Base-by-base conservation (phyloP, 2,888 invertebrate genomes). In the Epinotia ramella region DNA sequence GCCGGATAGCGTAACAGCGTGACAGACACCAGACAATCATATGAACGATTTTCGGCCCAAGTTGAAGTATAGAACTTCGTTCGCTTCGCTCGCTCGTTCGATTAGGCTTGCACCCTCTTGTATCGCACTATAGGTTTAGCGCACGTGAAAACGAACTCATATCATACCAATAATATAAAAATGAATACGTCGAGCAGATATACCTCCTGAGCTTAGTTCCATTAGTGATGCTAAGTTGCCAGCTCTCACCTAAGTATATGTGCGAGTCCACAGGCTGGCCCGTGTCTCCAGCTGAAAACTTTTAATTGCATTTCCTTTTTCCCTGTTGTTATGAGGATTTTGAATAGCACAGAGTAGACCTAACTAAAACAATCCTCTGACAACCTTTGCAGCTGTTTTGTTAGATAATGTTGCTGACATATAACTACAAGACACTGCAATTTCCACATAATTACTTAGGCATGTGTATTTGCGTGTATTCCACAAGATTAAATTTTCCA, bases 271-370 rank as follows among this genome's bases (percentile, higher is more conserved):
- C 57, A n/a, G 68, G 28, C 56, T 69, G 77, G 73, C 76, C 76
- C 69, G 72, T 57, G 64, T 67, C 49, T 79, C 64, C 40, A n/a
- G 5, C 53, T 72, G 57, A 81, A 71, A 84, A 83, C 78, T 84
- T 84, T 83, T 83, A 84, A 84, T 84, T 84, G 83, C 79, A 68
- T 77, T 81, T 81, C 77, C 69, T 56, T 44, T 57, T 44, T 64
- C 56, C 9, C 24, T 62, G 71, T 76, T 72, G 77, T 76, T 70
- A 20, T 64, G 56, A 64, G 63, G 18, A 63, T 56, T 44, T 44
- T 20, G 3, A 40, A n/a, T n/a, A 12, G 16, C 53, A 40, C 33
- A 7, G 33, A 20, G 20, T 62, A 49, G 0, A 1, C 6, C 4
- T 49, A 49, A 16, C n/a, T 53, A 53, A 2, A 53, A 6, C n/a